These are phyloP conservation scores for Cylindroiulus punctatus DNA, from an alignment of 2,888 invertebrate genomes.

Conservation along the genomic window DNA sequence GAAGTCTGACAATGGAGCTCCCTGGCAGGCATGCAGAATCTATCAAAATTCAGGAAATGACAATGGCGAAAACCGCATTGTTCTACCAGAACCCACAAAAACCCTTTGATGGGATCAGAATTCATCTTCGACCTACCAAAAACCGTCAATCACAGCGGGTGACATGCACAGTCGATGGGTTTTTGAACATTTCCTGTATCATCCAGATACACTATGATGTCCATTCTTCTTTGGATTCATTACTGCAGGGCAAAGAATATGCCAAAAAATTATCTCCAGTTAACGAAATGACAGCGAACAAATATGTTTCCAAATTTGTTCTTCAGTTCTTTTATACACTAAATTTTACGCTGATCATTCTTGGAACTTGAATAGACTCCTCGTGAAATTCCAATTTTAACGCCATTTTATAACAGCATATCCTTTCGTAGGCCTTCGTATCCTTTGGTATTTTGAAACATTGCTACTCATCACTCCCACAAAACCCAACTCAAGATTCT, in stretches of 20 bases:
- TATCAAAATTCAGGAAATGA: constrained; percentile 27
- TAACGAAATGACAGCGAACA: too few species aligned
- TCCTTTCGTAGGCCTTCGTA: too few species aligned
- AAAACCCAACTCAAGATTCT: too few species aligned
- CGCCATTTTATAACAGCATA: background rate
- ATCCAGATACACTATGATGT: too few species aligned
- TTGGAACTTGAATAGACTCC: background rate
- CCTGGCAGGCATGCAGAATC: constrained; percentile 9
- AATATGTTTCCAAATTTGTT: too few species aligned
- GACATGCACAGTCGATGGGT: background rate
- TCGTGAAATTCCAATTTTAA: background rate
- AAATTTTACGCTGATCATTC: background rate
- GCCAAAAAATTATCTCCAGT: too few species aligned
- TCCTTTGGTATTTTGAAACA: too few species aligned
- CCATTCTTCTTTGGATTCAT: too few species aligned
- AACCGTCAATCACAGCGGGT: background rate
- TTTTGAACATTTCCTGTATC: background rate
- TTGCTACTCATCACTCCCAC: too few species aligned
- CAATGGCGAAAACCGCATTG: background rate
- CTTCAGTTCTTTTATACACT: too few species aligned
- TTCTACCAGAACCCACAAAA: background rate
- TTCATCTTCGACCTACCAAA: background rate
- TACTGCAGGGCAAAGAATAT: too few species aligned
- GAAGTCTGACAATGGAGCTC: background rate
- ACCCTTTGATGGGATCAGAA: background rate